Percentiles rank a stretch among this genome's conserved stretches.
These are phyloP conservation scores for Malurus melanocephalus DNA, from an alignment of 2,113 vertebrate species.

Conservation along the genomic window DNA sequence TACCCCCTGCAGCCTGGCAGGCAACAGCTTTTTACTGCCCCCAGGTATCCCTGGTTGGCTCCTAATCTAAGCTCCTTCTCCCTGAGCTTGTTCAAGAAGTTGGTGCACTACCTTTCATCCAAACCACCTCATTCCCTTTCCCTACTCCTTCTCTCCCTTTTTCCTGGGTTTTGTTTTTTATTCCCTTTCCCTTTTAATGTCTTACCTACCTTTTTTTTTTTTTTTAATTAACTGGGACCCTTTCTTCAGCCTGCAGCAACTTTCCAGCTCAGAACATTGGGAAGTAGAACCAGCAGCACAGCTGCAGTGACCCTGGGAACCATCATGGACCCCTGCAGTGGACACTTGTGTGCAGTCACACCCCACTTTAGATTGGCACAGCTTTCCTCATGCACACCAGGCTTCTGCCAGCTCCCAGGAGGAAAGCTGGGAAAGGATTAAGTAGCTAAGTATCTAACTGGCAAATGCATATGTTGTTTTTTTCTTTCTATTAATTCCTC, in stretches of 20 bases:
- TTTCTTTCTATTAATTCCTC: conserved; percentile 19
- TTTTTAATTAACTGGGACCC: too few relatives aligned
- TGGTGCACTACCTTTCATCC: neutral
- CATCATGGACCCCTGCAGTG: accelerated
- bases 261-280: neutral
- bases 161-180: neutral
- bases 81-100: accelerated
- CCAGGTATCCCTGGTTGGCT: neutral
- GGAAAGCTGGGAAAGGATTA: conserved; percentile 10
- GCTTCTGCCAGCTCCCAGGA: neutral
- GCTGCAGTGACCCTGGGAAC: neutral
- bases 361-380: neutral
- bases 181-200: neutral
- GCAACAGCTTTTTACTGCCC: neutral
- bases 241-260: neutral
- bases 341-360: neutral
- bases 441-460: neutral
- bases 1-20: neutral
- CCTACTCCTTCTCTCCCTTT: neutral
- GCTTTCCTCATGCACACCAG: neutral
- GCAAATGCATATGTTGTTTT: neutral
- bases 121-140: neutral
- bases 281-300: neutral
- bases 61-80: neutral
- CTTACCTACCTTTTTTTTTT: neutral